These are phyloP conservation scores for Marmota flaviventris DNA, from an alignment of 2,113 vertebrate species.

Conservation along the genomic window DNA sequence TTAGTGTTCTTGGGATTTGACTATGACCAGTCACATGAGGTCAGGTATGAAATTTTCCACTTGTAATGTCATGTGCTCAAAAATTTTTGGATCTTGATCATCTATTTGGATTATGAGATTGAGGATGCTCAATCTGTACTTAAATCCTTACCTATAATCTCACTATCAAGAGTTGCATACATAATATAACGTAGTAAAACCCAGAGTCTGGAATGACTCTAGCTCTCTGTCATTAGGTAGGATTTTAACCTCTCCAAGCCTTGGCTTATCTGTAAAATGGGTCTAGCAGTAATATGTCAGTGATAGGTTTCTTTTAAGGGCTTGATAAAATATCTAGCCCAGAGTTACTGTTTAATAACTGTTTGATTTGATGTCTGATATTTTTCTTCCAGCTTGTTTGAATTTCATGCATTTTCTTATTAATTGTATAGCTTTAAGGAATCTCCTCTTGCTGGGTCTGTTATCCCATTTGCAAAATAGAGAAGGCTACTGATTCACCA, in stretches of 20 bases:
- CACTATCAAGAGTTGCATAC: neutral
- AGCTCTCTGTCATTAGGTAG: neutral
- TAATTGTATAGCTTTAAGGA: neutral
- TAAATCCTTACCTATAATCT: neutral
- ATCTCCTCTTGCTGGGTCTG: neutral
- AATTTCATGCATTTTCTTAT: neutral
- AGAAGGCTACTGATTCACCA: neutral
- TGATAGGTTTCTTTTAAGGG: neutral
- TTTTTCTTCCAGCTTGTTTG: neutral
- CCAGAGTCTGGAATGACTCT: neutral
- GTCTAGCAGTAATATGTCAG: neutral
- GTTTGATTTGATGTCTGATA: neutral
- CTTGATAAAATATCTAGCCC: neutral
- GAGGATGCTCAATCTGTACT: neutral
- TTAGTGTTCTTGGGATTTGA: neutral
- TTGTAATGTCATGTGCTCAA: neutral
- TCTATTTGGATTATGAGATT: neutral
- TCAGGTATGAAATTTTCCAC: neutral
- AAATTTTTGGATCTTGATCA: neutral
- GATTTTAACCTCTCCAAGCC: neutral
- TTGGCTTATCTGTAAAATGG: neutral
- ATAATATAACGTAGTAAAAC: neutral
- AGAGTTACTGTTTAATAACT: neutral
- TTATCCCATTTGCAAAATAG: neutral
- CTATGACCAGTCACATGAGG: neutral